Evolutionary conservation across 2,888 invertebrate genomes (phyloP), one percentile per base, ranked within the genome.

Genomic region (Melangyna quadrimaculata): DNA sequence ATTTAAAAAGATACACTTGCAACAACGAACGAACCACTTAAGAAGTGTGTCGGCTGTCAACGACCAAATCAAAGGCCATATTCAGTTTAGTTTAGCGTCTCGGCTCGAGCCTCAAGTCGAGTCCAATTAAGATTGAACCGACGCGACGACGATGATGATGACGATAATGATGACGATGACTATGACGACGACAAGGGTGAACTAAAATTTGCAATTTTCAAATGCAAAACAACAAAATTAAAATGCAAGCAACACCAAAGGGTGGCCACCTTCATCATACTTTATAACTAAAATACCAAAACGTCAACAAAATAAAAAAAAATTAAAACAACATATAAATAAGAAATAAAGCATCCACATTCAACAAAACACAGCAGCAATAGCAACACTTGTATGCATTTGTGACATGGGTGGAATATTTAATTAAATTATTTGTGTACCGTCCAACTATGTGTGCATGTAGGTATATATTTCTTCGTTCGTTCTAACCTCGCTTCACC

Each of bases 41-140:
- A 86, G 72, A 82, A 82, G 84, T 81, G 84, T 86, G 84, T 86
- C 84, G 72, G 43, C 84, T 77, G 84, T 86, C 80, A 86, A 80
- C 67, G 80, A 72, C 61, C 72, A 86, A 75, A 80, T 77, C 80
- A 80, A 86, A 86, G 75, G 84, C 75, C 80, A 80, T 71, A 71
- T 51, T 75, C 75, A 59, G 57, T 77, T 71, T 51, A 17, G 32
- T 57, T 67, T 35, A 35, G 40, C 40, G 32, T 57, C 22, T 55
- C 22, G 22, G 35, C 51, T 40, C 27, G 55, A 73, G 61, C 37
- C 27, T 40, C 24, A 2, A 61, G 61, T 61, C 61, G 24, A 61
- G 61, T 40, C 27, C 61, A 70, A 71, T n/a, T n/a, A n/a, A n/a
- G n/a, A n/a, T n/a, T n/a, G n/a, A n/a, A n/a, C n/a, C n/a, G n/a